Evolutionary conservation across 2,113 vertebrate species (phyloP).

Genomic region (Apodemus speciosus): DNA sequence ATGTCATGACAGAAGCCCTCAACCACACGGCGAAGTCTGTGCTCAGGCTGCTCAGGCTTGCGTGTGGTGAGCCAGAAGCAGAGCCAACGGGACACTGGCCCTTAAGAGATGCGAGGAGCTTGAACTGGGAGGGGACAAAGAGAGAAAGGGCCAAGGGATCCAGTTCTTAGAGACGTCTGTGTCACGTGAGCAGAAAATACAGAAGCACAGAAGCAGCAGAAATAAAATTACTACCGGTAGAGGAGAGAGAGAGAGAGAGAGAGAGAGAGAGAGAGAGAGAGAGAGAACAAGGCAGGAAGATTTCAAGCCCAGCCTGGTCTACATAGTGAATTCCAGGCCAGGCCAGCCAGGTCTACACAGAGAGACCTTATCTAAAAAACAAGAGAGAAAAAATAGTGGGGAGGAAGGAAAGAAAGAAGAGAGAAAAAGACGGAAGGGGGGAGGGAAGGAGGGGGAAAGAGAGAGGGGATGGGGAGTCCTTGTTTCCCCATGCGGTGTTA

Average conservation of each 20-base stretch:
- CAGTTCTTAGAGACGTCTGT: background rate
- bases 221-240: background rate
- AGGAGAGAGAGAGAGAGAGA: background rate
- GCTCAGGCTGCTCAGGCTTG: background rate
- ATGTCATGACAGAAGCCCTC: background rate
- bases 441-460: no score
- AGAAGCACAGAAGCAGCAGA: background rate
- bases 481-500: no score
- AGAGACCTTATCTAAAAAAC: no score
- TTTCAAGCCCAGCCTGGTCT: no score
- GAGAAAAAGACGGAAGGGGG: no score
- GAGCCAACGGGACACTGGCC: background rate
- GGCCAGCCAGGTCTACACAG: no score
- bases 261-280: no score
- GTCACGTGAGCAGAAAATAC: background rate
- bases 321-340: no score
- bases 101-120: no score
- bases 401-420: background rate
- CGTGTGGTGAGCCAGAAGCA: background rate
- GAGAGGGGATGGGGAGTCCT: no score
- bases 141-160: background rate
- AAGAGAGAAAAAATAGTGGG: no score
- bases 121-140: background rate
- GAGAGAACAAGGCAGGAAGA: no score
- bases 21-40: background rate